A percentile compares a stretch with the other conserved stretches of the same genome.
These are phyloP conservation scores for Synergus gifuensis DNA, from an alignment of 2,888 invertebrate species.

Conservation along the genomic window DNA sequence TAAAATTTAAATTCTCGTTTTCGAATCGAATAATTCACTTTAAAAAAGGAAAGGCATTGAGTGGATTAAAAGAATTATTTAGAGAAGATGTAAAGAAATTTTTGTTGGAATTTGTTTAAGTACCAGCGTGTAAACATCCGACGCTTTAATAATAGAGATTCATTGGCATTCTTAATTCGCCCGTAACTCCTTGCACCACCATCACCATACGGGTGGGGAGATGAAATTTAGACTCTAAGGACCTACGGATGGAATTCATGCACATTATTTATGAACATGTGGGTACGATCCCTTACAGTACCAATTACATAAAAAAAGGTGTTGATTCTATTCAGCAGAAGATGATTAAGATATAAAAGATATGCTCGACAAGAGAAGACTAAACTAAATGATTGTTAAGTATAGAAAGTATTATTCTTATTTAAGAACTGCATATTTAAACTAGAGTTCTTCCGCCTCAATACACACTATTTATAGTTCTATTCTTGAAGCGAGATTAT, in stretches of 20 bases:
- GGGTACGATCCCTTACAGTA: slow-evolving; percentile 32
- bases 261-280: slow-evolving; percentile 38
- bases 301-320: slow-evolving; percentile 33
- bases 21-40: not conserved
- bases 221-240: slow-evolving; percentile 33
- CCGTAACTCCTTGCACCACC: slow-evolving; percentile 18
- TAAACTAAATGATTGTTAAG: no score
- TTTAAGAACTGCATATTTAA: no score
- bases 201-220: slow-evolving; percentile 18
- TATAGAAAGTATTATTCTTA: no score
- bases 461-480: not conserved
- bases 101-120: slow-evolving; percentile 4
- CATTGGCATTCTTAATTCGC: slow-evolving; percentile 38
- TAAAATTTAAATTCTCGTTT: not conserved
- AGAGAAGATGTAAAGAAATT: not conserved
- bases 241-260: slow-evolving; percentile 27
- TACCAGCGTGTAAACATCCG: not conserved
- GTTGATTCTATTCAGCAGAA: slow-evolving; percentile 32
- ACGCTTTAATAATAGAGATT: slow-evolving; percentile 34
- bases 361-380: not conserved
- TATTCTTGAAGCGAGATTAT: slow-evolving; percentile 4
- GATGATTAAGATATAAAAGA: slow-evolving; percentile 22
- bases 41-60: not conserved
- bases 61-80: not conserved
- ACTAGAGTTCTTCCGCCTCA: not conserved